A percentile compares a stretch with the other conserved stretches of the same genome.
These are phyloP conservation scores for Heterotilapia buettikoferi DNA, from an alignment of 2,113 vertebrate genomes.

Conservation along the genomic window DNA sequence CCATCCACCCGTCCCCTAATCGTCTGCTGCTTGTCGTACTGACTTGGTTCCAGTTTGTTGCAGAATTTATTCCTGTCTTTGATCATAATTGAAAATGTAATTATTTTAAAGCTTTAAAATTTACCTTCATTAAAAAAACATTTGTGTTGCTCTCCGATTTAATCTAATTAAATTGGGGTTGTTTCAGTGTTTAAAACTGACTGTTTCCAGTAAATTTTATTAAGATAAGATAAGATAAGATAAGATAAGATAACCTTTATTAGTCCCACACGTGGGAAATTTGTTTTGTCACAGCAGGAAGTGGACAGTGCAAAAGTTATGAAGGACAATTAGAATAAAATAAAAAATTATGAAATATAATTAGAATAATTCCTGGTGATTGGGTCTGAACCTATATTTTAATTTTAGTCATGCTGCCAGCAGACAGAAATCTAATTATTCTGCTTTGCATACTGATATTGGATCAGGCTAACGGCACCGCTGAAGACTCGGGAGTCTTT, in stretches of 20 bases:
- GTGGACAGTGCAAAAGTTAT: no score
- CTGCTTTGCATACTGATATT: not conserved
- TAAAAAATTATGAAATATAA: not conserved
- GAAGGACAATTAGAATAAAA: no score
- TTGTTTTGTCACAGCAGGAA: no score
- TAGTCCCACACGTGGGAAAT: no score
- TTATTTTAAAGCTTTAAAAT: not conserved
- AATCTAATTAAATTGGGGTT: not conserved
- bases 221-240: no score
- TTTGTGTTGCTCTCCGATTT: not conserved
- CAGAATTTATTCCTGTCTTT: not conserved
- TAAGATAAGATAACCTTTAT: no score
- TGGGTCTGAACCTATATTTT: not conserved
- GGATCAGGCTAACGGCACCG: not conserved
- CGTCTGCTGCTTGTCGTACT: not conserved
- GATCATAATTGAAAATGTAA: not conserved
- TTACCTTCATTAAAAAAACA: not conserved
- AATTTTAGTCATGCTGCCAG: not conserved
- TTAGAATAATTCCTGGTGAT: not conserved
- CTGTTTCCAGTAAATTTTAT: not conserved
- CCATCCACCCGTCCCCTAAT: not conserved
- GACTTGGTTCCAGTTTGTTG: not conserved
- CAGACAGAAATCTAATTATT: not conserved
- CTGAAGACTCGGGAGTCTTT: not conserved
- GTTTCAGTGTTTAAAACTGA: not conserved